These are phyloP conservation scores for Halcyon badia DNA, from an alignment of 2,797 vertebrate species.

Conservation along the genomic window DNA sequence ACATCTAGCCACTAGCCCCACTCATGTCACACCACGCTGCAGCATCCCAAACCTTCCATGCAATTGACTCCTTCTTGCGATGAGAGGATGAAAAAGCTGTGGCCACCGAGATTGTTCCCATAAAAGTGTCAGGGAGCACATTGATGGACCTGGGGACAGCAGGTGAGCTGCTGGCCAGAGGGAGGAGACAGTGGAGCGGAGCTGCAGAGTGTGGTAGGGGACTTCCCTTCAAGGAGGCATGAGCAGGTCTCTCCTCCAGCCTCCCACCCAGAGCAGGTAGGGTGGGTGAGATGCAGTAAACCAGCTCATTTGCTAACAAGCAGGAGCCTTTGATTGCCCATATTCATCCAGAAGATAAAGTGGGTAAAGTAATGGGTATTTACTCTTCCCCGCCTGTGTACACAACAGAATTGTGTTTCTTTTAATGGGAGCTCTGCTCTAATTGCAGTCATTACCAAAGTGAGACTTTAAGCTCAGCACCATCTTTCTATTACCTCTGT, in stretches of 20 bases:
- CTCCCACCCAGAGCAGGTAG: background rate
- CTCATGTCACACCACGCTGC: rapidly evolving
- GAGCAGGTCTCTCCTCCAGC: background rate
- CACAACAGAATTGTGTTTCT: slow-evolving; percentile 10
- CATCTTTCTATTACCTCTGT: background rate
- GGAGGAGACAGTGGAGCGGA: background rate
- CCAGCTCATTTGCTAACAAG: background rate
- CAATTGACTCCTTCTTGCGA: rapidly evolving
- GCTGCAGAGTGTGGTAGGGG: background rate
- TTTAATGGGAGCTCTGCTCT: slow-evolving; percentile 31
- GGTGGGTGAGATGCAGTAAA: background rate
- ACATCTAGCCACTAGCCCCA: rapidly evolving
- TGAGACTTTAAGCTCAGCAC: background rate
- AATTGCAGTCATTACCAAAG: slow-evolving; percentile 59
- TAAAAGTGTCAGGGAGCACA: background rate
- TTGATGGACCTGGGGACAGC: background rate
- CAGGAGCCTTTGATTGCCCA: background rate
- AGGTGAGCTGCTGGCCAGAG: background rate
- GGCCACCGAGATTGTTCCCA: background rate
- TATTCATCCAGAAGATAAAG: background rate
- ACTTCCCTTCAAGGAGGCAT: rapidly evolving
- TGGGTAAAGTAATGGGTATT: slow-evolving; percentile 59
- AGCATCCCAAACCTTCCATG: background rate
- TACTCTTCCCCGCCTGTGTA: slow-evolving; percentile 52
- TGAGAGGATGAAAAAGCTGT: background rate